Evolutionary conservation across 2,797 vertebrate genomes (phyloP).

Genomic region (Anguilla obscura): DNA sequence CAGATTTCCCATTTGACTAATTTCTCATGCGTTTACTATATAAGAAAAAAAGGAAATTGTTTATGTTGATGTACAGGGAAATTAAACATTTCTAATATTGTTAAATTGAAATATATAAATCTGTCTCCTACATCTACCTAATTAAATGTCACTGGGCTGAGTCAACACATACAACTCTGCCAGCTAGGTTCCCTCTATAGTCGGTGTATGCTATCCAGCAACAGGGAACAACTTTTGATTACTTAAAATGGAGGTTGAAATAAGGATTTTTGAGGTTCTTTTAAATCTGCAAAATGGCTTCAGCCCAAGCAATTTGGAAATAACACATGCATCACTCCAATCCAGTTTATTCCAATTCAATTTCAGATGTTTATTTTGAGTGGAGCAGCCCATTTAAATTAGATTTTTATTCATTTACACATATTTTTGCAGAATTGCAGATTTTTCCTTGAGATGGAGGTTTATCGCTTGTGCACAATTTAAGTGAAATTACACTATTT

Average conservation of each 20-base stretch:
- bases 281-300: neutral
- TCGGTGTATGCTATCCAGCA: neutral
- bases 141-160: neutral
- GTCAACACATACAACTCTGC: neutral
- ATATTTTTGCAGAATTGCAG: neutral
- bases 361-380: neutral
- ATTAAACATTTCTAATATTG: conserved; percentile 11
- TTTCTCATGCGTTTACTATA: neutral
- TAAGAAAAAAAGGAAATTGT: neutral
- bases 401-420: neutral
- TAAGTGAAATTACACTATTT: neutral
- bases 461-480: neutral
- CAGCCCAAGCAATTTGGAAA: conserved; percentile 4
- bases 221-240: conserved; percentile 17
- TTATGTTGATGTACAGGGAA: neutral
- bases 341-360: conserved; percentile 10
- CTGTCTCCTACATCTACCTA: conserved; percentile 20
- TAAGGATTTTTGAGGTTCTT: neutral
- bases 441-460: neutral
- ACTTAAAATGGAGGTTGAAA: conserved; percentile 5
- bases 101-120: conserved; percentile 22
- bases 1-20: neutral
- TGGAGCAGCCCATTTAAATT: neutral
- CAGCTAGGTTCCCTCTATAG: neutral
- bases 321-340: conserved; percentile 2